phyloP scores from a whole-genome alignment of 2,113 vertebrate species.

The Hypanus sabinus region DNA sequence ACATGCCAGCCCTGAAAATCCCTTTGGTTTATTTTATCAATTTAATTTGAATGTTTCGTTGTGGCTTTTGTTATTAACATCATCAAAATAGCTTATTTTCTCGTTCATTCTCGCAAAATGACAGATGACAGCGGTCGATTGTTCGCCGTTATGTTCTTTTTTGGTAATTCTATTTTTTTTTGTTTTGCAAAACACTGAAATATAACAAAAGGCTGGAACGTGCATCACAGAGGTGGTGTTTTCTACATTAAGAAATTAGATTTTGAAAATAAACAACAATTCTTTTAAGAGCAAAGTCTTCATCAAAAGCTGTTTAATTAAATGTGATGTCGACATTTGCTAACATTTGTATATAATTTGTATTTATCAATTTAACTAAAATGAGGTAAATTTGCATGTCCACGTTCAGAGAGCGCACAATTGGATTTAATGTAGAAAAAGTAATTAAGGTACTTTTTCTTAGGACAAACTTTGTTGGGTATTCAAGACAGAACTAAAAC shows the following conservation, averaged over 20 bases:
- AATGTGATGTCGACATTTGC: conserved; percentile 26
- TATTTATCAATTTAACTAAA: conserved; percentile 27
- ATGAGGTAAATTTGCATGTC: conserved; percentile 26
- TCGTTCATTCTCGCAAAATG: neutral
- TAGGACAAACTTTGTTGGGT: conserved; percentile 20
- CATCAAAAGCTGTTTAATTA: conserved; percentile 22
- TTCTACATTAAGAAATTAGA: conserved; percentile 1
- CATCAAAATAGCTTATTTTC: neutral
- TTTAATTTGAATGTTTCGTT: conserved; percentile 26
- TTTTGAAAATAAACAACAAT: neutral
- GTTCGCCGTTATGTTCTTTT: neutral
- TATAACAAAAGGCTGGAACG: neutral
- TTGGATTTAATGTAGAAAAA: neutral
- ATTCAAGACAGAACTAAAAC: conserved; percentile 11
- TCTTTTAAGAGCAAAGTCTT: neutral
- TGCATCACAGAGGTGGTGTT: conserved; percentile 7
- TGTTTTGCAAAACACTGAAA: conserved; percentile 20
- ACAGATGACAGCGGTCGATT: neutral
- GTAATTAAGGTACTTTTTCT: neutral
- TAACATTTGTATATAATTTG: conserved; percentile 37
- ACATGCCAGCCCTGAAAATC: conserved; percentile 19
- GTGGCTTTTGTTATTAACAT: neutral
- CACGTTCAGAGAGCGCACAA: conserved; percentile 12
- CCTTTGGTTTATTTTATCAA: neutral
- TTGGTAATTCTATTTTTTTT: neutral